Base-by-base conservation (phyloP, 2,797 vertebrate genomes). In the Anabas testudineus region DNA sequence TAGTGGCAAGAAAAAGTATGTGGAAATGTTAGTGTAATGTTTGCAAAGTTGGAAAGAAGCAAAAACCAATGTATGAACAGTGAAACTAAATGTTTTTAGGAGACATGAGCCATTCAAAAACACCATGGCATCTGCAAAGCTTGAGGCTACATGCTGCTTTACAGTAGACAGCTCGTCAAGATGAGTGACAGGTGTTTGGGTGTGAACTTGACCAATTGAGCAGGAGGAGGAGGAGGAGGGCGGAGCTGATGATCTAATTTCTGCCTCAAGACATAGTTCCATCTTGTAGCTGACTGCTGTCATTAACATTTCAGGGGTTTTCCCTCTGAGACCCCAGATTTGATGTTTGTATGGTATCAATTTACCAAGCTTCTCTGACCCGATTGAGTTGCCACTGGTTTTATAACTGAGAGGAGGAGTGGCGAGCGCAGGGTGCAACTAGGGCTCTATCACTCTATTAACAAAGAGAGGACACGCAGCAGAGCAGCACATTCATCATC, bases 361-460 rank as follows among this genome's bases (percentile, higher is more conserved):
- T 52, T 73, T 24, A 88, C 71, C 78, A 71, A 71, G 68, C 71
- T n/a, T 67, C 64, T 70, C 41, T 78, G 77, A 84, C 78, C 81
- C 77, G 42, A 14, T 55, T 78, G 54, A 49, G 56, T 81, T 61
- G 74, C 83, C 85, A 80, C 79, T 80, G 80, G 64, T 70, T 82
- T 82, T 56, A 57, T 64, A 76, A 68, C 77, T 80, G 71, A 57
- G 65, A 75, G 73, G 75, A 54, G 53, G 69, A 75, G 61, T 30
- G 75, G 68, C 4, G 37, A 70, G 77, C 10, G 16, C 46, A 26
- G 68, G 80, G 85, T 88, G 83, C 82, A 79, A 82, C 77, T 85
- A 85, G 61, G 84, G 69, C 58, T 87, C 87, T 81, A 85, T 90
- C 90, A 86, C 86, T 88, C 87, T 88, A 90, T 92, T 91, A 92